Conservation (phyloP, 1,140 invertebrate species). For the Coptotermes formosanus region DNA sequence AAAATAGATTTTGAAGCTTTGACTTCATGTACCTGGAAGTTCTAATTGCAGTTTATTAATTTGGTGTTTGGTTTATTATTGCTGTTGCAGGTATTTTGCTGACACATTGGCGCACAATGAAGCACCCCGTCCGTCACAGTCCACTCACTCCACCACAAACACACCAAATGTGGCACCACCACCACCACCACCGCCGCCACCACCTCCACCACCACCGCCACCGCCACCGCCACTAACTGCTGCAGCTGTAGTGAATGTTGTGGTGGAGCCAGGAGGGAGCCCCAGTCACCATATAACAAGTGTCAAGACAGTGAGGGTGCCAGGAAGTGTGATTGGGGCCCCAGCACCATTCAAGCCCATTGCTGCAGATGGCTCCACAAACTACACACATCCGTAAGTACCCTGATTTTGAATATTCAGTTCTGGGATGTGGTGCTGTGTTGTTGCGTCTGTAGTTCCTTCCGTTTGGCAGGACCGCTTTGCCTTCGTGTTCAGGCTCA, state of each 20-base stretch:
- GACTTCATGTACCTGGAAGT: not conserved
- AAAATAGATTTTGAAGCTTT: too few species aligned
- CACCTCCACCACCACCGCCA: not conserved
- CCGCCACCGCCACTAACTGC: conserved; percentile 11
- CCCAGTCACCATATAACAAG: not conserved
- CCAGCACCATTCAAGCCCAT: not conserved
- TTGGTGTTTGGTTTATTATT: not conserved
- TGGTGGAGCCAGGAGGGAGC: conserved; percentile 6
- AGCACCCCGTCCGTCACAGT: conserved; percentile 47
- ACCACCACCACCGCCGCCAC: not conserved
- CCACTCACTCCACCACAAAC: conserved; percentile 39
- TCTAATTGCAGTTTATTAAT: not conserved
- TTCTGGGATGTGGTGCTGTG: too few species aligned
- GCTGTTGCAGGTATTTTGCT: conserved; percentile 53
- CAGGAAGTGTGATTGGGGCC: not conserved
- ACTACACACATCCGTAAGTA: conserved; percentile 19
- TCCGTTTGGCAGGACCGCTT: too few species aligned
- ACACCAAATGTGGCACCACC: not conserved
- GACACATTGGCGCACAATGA: conserved; percentile 58
- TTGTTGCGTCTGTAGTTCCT: too few species aligned
- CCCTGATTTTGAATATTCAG: too few species aligned
- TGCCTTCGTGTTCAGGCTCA: too few species aligned
- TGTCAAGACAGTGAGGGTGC: not conserved
- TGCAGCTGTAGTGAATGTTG: not conserved
- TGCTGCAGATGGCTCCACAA: conserved; percentile 26